phyloP scores from a whole-genome alignment of 2,113 vertebrate species.

The Typhlomys cinereus region DNA sequence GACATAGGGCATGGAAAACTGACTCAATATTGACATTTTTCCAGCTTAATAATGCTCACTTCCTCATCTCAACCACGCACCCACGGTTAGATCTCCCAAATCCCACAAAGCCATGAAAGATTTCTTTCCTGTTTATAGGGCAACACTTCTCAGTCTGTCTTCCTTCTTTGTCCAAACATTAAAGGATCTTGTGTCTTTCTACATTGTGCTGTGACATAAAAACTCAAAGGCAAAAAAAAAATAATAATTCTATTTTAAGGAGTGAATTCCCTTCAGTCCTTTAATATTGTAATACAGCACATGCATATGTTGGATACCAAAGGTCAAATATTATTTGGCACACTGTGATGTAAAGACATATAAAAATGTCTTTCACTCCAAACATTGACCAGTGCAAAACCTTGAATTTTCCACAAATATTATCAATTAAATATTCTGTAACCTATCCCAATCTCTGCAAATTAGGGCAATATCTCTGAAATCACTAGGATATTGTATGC shows the following conservation, averaged over 20 bases:
- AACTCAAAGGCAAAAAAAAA: slow-evolving; percentile 13
- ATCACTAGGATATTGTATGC: background rate
- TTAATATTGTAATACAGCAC: background rate
- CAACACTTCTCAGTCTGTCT: background rate
- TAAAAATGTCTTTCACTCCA: background rate
- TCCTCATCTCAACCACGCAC: background rate
- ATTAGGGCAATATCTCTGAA: background rate
- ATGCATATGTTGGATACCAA: background rate
- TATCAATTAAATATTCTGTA: slow-evolving; percentile 38
- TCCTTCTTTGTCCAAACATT: background rate
- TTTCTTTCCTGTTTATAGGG: background rate
- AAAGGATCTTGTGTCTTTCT: background rate
- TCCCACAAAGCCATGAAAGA: background rate
- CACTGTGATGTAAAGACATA: background rate
- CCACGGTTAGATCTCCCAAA: background rate
- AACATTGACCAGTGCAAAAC: slow-evolving; percentile 16
- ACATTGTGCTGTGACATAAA: background rate
- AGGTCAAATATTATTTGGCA: background rate
- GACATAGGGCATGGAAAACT: background rate
- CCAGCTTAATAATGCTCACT: background rate
- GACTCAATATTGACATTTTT: background rate
- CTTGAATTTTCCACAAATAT: background rate
- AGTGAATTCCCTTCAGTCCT: slow-evolving; percentile 25
- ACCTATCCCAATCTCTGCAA: background rate
- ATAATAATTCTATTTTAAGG: background rate